phyloP scores from a whole-genome alignment of 2,113 vertebrate species.

The Mustela lutreola region DNA sequence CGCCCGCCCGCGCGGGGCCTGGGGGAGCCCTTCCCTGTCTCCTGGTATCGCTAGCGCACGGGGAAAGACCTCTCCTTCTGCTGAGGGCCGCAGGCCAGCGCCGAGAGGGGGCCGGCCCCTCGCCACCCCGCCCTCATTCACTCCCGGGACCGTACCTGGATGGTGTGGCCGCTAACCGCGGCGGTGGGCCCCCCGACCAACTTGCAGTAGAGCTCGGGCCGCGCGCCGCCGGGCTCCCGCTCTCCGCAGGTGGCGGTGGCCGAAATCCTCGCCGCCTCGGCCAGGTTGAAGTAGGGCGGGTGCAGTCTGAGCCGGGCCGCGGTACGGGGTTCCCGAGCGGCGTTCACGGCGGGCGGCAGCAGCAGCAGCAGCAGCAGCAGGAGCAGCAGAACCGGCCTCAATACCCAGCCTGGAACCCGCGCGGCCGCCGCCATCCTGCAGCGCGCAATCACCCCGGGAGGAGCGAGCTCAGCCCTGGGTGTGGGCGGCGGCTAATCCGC shows the following conservation, averaged over 20 bases:
- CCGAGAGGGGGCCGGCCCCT: no score
- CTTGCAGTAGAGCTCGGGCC: constrained; percentile 94
- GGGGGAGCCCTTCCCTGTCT: background rate
- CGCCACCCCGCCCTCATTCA: accelerated
- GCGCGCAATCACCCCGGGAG: background rate
- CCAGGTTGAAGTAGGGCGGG: constrained; percentile 96
- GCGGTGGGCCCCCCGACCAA: constrained; percentile 93
- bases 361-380: no score
- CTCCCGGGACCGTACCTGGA: constrained; percentile 89
- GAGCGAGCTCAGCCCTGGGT: background rate
- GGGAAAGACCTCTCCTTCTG: background rate
- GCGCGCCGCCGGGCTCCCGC: constrained; percentile 84
- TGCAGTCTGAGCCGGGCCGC: constrained; percentile 88
- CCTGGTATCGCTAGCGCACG: background rate
- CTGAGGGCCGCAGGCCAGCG: no score
- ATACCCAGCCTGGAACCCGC: background rate
- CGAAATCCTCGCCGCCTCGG: constrained; percentile 87
- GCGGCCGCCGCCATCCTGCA: constrained; percentile 3
- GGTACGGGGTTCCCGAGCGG: background rate
- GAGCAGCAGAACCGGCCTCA: accelerated
- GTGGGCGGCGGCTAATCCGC: background rate
- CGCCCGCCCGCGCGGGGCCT: background rate
- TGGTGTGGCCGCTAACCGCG: constrained; percentile 87
- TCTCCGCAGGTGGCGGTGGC: constrained; percentile 96
- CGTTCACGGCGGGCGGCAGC: background rate